These are phyloP conservation scores for Zapornia atra DNA, from an alignment of 2,113 vertebrate species.

Conservation along the genomic window DNA sequence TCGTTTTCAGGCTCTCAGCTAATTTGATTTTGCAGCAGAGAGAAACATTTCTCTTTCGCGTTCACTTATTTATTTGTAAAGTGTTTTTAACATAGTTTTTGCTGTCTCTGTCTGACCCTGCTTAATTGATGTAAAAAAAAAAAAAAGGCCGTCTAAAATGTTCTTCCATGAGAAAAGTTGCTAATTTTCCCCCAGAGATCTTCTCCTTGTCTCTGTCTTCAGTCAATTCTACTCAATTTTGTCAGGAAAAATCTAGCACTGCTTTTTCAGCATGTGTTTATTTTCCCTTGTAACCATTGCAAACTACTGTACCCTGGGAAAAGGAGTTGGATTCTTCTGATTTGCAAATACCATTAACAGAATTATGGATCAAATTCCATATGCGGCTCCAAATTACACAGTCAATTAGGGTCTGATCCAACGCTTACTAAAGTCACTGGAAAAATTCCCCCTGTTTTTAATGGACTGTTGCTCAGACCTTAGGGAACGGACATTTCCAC, in stretches of 20 bases:
- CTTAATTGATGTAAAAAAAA: conserved; percentile 9
- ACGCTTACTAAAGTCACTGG: conserved; percentile 4
- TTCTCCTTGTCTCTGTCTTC: not conserved
- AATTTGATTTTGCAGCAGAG: not conserved
- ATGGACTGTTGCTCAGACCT: not conserved
- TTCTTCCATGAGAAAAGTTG: conserved; percentile 33
- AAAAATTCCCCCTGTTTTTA: conserved; percentile 17
- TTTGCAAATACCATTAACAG: conserved; percentile 26
- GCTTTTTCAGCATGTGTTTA: not conserved
- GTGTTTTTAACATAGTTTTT: not conserved
- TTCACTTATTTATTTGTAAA: conserved; percentile 24
- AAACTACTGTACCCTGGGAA: conserved; percentile 21
- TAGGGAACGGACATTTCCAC: not conserved
- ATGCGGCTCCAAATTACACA: not conserved
- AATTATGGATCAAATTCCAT: conserved; percentile 30
- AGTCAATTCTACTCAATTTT: not conserved
- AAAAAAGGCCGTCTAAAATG: not conserved
- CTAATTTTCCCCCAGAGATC: not conserved
- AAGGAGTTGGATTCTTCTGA: conserved; percentile 7
- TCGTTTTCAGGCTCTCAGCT: not conserved
- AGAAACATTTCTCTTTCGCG: not conserved
- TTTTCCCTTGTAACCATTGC: conserved; percentile 9
- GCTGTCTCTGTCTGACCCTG: not conserved
- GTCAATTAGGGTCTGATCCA: conserved; percentile 33
- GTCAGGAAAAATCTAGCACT: not conserved